Base-by-base conservation (phyloP, 2,113 vertebrate genomes). In the Petaurus breviceps region DNA sequence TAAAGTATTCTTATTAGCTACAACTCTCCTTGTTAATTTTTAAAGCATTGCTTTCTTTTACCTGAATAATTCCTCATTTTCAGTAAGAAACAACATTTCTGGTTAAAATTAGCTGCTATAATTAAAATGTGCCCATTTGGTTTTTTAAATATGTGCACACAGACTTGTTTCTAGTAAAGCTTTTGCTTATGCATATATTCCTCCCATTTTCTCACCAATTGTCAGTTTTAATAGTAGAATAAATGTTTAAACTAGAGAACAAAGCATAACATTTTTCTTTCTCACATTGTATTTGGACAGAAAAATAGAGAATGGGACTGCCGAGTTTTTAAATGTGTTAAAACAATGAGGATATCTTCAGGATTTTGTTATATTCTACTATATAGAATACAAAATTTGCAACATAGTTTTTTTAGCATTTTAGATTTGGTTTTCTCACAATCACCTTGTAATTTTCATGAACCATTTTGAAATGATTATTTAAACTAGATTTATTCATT, bases 371-470 rank as follows among this genome's bases (percentile, higher is more conserved):
- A 54, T 94, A 92, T 95, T 92, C 25, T 95, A 89, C 4, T 51
- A 51, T 16, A 61, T 61, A 28, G 61, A 47, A 91, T 96, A 97
- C 52, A 50, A 95, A 0, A 93, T 97, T 95, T 96, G 77, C 90
- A 95, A 89, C 77, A 84, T 37, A 96, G 52, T 50, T 47, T 50
- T 47, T 93, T 91, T 46, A 92, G 95, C 91, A 53, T 96, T 95
- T 97, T 84, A 43, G 52, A 90, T 93, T 94, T 53, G 37, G 5
- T 14, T 96, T 96, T 47, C 94, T 50, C 91, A 9, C 94, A 84
- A 94, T 96, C 55, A 94, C 96, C 92, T n/a, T 96, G 93, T 93
- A 46, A 24, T 96, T 96, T 96, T 96, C 89, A 54, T 95, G 54
- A 96, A 94, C 96, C 94, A 68, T 96, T 26, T 47, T 96, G 37